A percentile compares a stretch with the other conserved stretches of the same genome.
Conservation (phyloP, 1,140 invertebrate species). For the Popillia japonica region DNA sequence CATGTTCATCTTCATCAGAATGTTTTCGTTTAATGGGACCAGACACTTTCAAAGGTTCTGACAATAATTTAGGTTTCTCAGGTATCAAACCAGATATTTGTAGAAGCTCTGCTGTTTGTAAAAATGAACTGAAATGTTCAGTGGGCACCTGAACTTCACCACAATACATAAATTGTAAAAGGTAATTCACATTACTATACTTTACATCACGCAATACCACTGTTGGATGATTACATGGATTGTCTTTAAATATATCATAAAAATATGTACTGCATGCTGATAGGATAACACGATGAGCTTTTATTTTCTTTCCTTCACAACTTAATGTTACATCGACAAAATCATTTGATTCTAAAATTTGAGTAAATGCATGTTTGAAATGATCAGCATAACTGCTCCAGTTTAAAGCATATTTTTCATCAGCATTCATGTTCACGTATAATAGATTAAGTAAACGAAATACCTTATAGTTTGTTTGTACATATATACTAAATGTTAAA, state of each 20-base stretch:
- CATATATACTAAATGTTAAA: too few species aligned
- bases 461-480: too few species aligned
- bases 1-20: not conserved
- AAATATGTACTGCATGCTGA: slow-evolving; percentile 70
- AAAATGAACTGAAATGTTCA: slow-evolving; percentile 39
- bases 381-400: slow-evolving; percentile 39
- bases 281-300: slow-evolving; percentile 67
- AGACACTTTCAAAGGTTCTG: not conserved
- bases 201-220: slow-evolving; percentile 30
- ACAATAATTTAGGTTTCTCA: not conserved
- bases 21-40: not conserved
- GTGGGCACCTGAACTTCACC: slow-evolving; percentile 36
- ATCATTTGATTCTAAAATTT: slow-evolving; percentile 3
- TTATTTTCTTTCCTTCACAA: slow-evolving; percentile 66
- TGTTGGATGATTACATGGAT: slow-evolving; percentile 35
- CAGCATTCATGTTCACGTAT: slow-evolving; percentile 7
- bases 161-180: slow-evolving; percentile 40
- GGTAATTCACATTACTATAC: too few species aligned
- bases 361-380: slow-evolving; percentile 29
- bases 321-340: slow-evolving; percentile 68
- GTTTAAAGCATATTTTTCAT: slow-evolving; percentile 39
- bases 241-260: slow-evolving; percentile 52
- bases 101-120: slow-evolving; percentile 36
- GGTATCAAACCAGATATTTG: slow-evolving; percentile 30
- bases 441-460: too few species aligned